Evolutionary conservation across 1,140 invertebrate species (phyloP).

Genomic region (silkworm (Bombyx mori)): ASM3026992v2 NC_085128.1:7032501-7033000

Average conservation of each 20-base stretch:
- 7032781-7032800: conserved; percentile 56
- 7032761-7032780: conserved; percentile 43
- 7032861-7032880: conserved; percentile 53
- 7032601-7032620: too few relatives aligned
- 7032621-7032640: too few relatives aligned
- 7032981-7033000: conserved; percentile 49
- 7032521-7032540: too few relatives aligned
- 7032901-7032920: conserved; percentile 49
- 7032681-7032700: too few relatives aligned
- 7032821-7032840: conserved; percentile 52
- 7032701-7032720: too few relatives aligned
- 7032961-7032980: conserved; percentile 45
- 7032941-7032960: conserved; percentile 57
- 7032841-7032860: conserved; percentile 56
- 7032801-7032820: conserved; percentile 57
- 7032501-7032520: too few relatives aligned
- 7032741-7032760: too few relatives aligned
- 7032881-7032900: conserved; percentile 53
- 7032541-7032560: conserved; percentile 15
- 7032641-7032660: too few relatives aligned
- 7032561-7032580: background rate
- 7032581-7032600: too few relatives aligned
- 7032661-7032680: too few relatives aligned
- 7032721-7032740: too few relatives aligned
- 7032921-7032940: conserved; percentile 35